A percentile compares a stretch with the other conserved stretches of the same genome.
Evolutionary conservation across 2,797 vertebrate species (phyloP).

Genomic region (Craterocephalus amniculus): DNA sequence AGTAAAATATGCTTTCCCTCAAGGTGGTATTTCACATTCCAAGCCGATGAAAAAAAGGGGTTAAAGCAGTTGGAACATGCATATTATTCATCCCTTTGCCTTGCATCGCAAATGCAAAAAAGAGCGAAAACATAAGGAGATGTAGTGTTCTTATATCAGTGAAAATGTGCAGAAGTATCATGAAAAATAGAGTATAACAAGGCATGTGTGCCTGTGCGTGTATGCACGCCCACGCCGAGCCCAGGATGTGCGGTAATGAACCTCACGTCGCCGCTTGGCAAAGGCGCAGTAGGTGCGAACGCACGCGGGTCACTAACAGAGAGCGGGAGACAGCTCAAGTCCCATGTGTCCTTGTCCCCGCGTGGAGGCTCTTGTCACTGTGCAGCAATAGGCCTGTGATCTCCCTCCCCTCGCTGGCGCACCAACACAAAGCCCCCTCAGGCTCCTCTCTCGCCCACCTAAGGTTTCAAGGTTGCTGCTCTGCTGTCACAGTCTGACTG

Average conservation of each 20-base stretch:
- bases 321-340: slow-evolving; percentile 34
- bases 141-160: neutral
- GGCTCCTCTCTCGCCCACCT: slow-evolving; percentile 72
- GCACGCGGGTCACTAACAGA: slow-evolving; percentile 9
- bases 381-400: slow-evolving; percentile 67
- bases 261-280: neutral
- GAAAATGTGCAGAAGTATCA: neutral
- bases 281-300: slow-evolving; percentile 20
- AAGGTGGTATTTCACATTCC: neutral
- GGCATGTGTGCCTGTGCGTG: neutral
- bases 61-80: neutral
- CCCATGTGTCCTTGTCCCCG: slow-evolving; percentile 63
- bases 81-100: neutral
- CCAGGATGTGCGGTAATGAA: slow-evolving; percentile 23
- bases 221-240: slow-evolving; percentile 3
- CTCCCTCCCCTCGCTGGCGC: slow-evolving; percentile 54
- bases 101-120: neutral
- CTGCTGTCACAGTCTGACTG: slow-evolving; percentile 60
- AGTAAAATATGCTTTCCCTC: neutral
- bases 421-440: slow-evolving; percentile 69
- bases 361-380: slow-evolving; percentile 62
- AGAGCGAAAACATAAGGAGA: neutral
- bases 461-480: slow-evolving; percentile 76
- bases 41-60: neutral
- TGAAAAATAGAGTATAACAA: neutral